Conservation (phyloP, 2,113 vertebrate species). For the Psammodynastes pulverulentus region DNA sequence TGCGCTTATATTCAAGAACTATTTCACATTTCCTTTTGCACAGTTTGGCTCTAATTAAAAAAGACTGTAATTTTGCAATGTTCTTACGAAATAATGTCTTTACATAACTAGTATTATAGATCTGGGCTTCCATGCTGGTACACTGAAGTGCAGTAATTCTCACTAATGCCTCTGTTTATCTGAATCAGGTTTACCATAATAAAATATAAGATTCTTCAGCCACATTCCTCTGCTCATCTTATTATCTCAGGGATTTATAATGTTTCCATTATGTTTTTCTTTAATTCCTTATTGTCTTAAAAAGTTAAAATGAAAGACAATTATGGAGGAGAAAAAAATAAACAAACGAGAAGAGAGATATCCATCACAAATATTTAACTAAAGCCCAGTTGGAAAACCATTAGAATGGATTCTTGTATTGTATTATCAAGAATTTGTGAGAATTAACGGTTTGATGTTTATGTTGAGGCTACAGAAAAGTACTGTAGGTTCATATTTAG, state of each 20-base stretch:
- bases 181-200: background rate
- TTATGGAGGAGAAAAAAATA: background rate
- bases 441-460: background rate
- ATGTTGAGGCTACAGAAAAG: background rate
- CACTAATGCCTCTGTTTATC: background rate
- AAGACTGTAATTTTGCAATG: background rate
- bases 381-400: background rate
- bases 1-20: background rate
- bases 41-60: background rate
- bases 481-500: background rate
- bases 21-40: background rate
- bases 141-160: background rate
- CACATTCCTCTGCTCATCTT: background rate
- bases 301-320: background rate
- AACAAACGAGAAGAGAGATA: conserved; percentile 15
- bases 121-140: background rate
- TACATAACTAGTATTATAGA: background rate
- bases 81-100: background rate
- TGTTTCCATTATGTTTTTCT: background rate
- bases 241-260: conserved; percentile 13
- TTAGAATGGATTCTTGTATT: background rate
- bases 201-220: background rate
- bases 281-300: background rate
- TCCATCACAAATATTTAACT: background rate
- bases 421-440: background rate